Conservation (phyloP, 2,797 vertebrate species). For the Cheirogaleus major region DNA sequence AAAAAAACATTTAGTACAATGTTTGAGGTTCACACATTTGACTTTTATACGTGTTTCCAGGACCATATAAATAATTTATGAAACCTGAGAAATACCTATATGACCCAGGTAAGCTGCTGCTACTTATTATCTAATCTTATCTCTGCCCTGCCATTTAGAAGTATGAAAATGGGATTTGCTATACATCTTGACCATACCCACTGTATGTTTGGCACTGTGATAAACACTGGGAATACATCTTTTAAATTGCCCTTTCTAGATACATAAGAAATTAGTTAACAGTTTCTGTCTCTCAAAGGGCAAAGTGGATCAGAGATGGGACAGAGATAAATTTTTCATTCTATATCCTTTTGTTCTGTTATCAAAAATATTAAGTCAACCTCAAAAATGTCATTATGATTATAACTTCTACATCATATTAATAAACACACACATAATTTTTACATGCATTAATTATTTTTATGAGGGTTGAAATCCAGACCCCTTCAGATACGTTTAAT, state of each 20-base stretch:
- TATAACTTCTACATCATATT: not conserved
- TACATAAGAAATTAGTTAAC: not conserved
- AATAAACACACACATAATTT: not conserved
- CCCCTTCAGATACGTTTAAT: not conserved
- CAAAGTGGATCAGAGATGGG: not conserved
- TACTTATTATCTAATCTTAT: not conserved
- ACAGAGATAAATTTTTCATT: not conserved
- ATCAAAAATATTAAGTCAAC: conserved; percentile 32
- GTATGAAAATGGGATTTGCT: conserved; percentile 1
- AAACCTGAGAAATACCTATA: not conserved
- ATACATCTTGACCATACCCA: not conserved
- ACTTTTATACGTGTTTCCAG: not conserved
- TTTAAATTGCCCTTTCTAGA: not conserved
- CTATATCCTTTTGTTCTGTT: not conserved
- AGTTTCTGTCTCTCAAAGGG: not conserved
- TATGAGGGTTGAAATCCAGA: conserved; percentile 13
- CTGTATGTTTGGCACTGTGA: not conserved
- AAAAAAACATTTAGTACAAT: not conserved
- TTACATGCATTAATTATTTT: not conserved
- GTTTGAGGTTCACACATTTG: not conserved
- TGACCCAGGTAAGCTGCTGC: not conserved
- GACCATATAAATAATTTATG: not conserved
- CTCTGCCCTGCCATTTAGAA: not conserved
- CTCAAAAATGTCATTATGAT: not conserved
- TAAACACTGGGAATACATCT: not conserved